Conservation (phyloP, 1,140 invertebrate genomes). For the Drosophila erecta region DNA sequence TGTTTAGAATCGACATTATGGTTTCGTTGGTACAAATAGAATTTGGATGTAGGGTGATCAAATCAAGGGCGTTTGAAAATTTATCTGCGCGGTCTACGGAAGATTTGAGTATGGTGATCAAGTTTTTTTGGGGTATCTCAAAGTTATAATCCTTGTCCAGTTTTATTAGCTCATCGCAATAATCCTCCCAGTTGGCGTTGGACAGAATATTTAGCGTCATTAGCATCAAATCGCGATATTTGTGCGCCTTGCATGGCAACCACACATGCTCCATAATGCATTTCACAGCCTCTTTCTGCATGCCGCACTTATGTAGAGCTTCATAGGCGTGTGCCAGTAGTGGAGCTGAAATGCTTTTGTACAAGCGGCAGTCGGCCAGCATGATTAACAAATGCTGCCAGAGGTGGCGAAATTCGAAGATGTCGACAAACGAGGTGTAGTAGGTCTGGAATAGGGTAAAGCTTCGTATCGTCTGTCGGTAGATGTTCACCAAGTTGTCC, state of each 20-base stretch:
- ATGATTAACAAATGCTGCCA: constrained; percentile 33
- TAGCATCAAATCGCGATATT: not conserved
- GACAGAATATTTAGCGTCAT: constrained; percentile 25
- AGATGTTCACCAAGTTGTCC: constrained; percentile 2
- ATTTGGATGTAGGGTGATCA: not conserved
- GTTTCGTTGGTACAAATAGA: not conserved
- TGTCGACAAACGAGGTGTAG: constrained; percentile 31
- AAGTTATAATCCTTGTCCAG: constrained; percentile 20
- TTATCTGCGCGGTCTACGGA: not conserved
- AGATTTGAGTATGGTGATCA: not conserved
- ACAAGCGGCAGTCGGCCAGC: constrained; percentile 35
- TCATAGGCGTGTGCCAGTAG: constrained; percentile 6
- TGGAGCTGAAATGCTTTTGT: constrained; percentile 8
- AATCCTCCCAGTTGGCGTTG: constrained; percentile 44
- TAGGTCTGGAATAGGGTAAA: constrained; percentile 21
- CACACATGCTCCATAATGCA: constrained; percentile 55
- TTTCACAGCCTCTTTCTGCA: not conserved
- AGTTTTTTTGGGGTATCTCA: constrained; percentile 26
- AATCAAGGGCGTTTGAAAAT: not conserved
- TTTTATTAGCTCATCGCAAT: constrained; percentile 8
- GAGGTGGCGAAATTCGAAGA: constrained; percentile 32
- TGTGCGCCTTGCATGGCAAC: constrained; percentile 11
- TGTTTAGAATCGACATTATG: not conserved
- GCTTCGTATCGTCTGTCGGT: constrained; percentile 7
- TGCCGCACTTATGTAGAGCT: constrained; percentile 1